Percentiles rank a stretch among this genome's conserved stretches.
Evolutionary conservation across 2,113 vertebrate genomes (phyloP).

Genomic region (Microtus ochrogaster): DNA sequence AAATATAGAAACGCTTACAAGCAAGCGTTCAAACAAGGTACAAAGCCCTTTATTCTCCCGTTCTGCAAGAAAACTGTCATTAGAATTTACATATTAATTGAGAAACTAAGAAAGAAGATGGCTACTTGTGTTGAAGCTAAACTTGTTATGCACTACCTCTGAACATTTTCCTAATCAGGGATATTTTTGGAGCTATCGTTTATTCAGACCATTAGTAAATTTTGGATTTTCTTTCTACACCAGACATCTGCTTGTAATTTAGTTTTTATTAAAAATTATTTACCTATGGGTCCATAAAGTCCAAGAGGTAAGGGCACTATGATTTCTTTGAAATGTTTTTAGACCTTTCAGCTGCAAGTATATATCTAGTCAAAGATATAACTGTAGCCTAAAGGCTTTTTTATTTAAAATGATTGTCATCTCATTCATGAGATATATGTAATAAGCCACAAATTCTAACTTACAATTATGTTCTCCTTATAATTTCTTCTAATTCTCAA

Average conservation of each 20-base stretch:
- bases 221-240: background rate
- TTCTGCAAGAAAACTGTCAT: background rate
- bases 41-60: background rate
- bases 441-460: background rate
- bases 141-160: background rate
- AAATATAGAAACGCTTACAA: background rate
- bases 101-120: background rate
- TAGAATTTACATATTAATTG: background rate
- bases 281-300: background rate
- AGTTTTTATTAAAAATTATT: background rate
- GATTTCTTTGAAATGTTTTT: background rate
- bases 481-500: background rate
- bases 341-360: background rate
- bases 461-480: background rate
- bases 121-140: background rate
- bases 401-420: background rate
- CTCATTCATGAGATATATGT: background rate
- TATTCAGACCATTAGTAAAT: background rate
- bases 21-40: no score
- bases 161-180: background rate
- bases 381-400: background rate
- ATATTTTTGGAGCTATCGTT: background rate
- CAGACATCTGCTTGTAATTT: background rate
- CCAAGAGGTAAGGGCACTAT: background rate
- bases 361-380: background rate